Evolutionary conservation across 1,140 invertebrate genomes (phyloP).

Genomic region (Aplysia californica): DNA sequence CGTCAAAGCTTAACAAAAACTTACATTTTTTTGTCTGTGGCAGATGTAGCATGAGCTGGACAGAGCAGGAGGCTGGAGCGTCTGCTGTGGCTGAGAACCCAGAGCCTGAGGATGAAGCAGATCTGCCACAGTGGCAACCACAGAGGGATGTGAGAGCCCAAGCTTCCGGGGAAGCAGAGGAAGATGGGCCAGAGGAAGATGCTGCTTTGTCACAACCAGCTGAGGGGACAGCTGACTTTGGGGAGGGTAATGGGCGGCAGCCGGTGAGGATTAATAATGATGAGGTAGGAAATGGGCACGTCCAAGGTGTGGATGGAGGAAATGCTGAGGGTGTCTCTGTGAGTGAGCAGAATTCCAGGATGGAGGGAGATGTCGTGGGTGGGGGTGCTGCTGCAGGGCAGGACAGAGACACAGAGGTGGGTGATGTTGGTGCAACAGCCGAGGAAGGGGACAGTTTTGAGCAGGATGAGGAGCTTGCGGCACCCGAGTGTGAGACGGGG

Average conservation of each 20-base stretch:
- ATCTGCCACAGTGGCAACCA: conserved; percentile 3
- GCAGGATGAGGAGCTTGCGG: conserved; percentile 23
- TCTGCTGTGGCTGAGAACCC: conserved; percentile 41
- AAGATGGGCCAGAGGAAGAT: conserved; percentile 22
- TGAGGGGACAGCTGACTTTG: background rate
- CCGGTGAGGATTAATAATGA: background rate
- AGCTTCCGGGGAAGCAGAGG: background rate
- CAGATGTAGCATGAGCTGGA: conserved; percentile 32
- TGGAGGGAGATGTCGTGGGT: background rate
- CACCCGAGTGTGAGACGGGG: conserved; percentile 10
- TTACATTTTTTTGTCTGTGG: background rate
- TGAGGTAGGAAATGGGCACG: conserved; percentile 3
- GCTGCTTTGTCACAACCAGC: background rate
- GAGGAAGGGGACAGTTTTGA: conserved; percentile 1
- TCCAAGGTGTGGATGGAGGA: background rate
- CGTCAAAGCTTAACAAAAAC: background rate
- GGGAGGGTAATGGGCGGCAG: background rate
- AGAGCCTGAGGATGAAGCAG: conserved; percentile 42
- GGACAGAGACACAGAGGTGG: background rate
- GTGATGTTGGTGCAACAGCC: background rate
- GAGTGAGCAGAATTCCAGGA: background rate
- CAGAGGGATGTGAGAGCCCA: background rate
- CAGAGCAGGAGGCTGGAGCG: conserved; percentile 29
- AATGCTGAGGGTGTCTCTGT: background rate
- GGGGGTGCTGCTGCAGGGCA: background rate